Evolutionary conservation across 1,140 invertebrate species (phyloP).

Genomic region (Hypothenemus hampei): DNA sequence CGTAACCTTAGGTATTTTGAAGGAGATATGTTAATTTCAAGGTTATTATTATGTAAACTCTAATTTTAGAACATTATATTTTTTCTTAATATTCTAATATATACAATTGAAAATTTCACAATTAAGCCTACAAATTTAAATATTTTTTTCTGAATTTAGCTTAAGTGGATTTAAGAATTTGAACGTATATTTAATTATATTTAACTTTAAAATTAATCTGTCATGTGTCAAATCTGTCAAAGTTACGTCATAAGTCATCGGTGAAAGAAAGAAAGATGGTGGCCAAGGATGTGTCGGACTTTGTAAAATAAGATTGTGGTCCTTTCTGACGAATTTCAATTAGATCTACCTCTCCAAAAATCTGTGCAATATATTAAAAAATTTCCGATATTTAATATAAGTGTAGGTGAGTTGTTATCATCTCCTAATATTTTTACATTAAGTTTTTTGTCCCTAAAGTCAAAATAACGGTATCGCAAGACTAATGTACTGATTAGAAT

Average conservation of each 20-base stretch:
- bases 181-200: too few relatives aligned
- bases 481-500: slow-evolving; percentile 1
- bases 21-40: too few relatives aligned
- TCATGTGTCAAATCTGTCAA: not conserved
- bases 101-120: not conserved
- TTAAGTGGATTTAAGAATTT: too few relatives aligned
- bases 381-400: not conserved
- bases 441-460: slow-evolving; percentile 1
- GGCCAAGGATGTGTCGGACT: slow-evolving; percentile 31
- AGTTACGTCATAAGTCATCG: slow-evolving; percentile 30
- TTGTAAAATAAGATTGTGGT: slow-evolving; percentile 29
- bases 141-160: not conserved
- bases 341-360: not conserved
- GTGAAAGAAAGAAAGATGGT: slow-evolving; percentile 28
- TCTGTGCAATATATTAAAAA: not conserved
- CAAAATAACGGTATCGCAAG: slow-evolving; percentile 22
- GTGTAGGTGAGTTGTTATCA: not conserved
- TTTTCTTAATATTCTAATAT: not conserved
- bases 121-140: not conserved
- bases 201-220: not conserved
- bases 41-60: not conserved
- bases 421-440: not conserved
- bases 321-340: not conserved
- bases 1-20: not conserved
- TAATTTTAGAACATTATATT: not conserved